A percentile compares a stretch with the other conserved stretches of the same genome.
These are phyloP conservation scores for Sebastes matsubarae DNA, from an alignment of 2,797 vertebrate species.

Conservation along the genomic window DNA sequence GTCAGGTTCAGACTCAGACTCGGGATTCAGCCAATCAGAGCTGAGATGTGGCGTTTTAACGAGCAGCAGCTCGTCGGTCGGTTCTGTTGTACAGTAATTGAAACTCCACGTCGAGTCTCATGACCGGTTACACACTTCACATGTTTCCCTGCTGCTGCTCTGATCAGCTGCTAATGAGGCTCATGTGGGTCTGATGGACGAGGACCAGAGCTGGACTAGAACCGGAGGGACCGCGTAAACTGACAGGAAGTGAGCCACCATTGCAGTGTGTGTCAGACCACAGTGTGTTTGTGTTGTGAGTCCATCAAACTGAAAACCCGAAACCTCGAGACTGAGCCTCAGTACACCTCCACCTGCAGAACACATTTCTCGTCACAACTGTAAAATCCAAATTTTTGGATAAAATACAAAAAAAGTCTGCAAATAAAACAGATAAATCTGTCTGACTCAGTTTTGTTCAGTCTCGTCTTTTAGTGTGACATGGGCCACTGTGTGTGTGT, in stretches of 20 bases:
- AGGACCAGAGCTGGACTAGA: neutral
- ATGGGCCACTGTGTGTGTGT: neutral
- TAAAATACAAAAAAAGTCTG: neutral
- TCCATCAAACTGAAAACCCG: neutral
- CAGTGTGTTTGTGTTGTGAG: neutral
- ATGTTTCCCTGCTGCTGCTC: constrained; percentile 40
- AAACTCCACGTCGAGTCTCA: constrained; percentile 36
- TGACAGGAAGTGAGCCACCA: neutral
- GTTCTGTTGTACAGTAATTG: constrained; percentile 14
- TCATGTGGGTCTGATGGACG: constrained; percentile 52
- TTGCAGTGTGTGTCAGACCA: no score
- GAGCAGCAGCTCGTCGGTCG: constrained; percentile 28
- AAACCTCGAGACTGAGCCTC: neutral
- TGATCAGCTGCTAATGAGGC: constrained; percentile 62
- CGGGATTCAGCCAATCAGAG: neutral
- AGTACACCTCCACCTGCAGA: neutral
- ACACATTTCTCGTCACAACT: neutral
- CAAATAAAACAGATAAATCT: neutral
- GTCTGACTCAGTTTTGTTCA: neutral
- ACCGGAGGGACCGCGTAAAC: neutral
- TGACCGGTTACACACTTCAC: constrained; percentile 64
- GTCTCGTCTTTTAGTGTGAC: neutral
- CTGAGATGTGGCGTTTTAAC: constrained; percentile 20
- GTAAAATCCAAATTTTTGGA: rapidly evolving
- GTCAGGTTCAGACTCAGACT: neutral